Conservation (phyloP, 2,113 vertebrate species). For the Sialia sialis region DNA sequence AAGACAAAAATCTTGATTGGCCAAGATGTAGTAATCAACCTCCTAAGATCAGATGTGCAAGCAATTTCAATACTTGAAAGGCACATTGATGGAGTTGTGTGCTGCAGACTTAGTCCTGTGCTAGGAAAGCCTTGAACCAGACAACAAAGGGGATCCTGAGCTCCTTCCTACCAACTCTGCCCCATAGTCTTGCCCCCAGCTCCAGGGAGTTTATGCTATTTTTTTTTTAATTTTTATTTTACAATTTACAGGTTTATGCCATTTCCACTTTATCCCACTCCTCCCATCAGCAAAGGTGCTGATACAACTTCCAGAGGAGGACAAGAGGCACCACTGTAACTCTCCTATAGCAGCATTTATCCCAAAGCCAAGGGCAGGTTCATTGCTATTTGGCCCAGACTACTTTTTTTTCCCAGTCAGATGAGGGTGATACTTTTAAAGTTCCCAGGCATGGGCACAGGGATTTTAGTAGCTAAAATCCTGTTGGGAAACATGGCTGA, state of each 20-base stretch:
- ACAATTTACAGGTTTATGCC: not conserved
- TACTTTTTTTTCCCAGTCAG: not conserved
- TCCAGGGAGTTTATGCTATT: not conserved
- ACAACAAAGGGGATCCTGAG: rapidly evolving
- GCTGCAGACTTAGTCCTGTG: not conserved
- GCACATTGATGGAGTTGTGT: rapidly evolving
- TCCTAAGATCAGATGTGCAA: not conserved
- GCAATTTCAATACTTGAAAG: not conserved
- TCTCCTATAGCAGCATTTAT: not conserved
- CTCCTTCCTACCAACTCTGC: not conserved
- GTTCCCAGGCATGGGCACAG: not conserved
- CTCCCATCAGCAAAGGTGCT: not conserved
- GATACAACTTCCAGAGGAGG: not conserved
- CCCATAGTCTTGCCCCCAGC: rapidly evolving
- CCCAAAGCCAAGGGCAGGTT: not conserved
- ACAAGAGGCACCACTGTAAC: not conserved
- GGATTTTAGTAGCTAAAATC: not conserved
- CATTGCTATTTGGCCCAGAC: not conserved
- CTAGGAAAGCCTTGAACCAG: not conserved
- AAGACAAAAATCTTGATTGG: not conserved
- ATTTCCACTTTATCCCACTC: not conserved
- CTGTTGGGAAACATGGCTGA: not conserved
- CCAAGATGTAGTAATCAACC: not conserved
- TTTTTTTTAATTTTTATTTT: not conserved
- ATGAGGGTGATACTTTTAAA: not conserved